phyloP scores from a whole-genome alignment of 2,113 vertebrate genomes.

The Prunella himalayana region DNA sequence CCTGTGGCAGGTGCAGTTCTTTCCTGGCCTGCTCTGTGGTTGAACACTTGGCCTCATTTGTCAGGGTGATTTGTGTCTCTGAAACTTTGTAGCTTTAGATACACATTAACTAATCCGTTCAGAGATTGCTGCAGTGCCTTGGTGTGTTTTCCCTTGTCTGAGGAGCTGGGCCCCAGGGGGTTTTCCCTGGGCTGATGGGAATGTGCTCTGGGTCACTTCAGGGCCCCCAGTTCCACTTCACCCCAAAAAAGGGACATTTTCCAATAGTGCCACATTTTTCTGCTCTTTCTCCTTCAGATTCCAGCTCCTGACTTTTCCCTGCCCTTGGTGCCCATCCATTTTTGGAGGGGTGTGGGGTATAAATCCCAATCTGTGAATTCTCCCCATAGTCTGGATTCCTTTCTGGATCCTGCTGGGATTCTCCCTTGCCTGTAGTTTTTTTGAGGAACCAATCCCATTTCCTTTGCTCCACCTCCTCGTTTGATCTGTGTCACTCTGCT shows the following conservation, averaged over 20 bases:
- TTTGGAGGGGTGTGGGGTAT: not conserved
- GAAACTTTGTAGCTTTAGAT: not conserved
- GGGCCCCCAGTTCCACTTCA: not conserved
- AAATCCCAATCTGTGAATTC: not conserved
- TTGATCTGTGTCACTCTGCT: not conserved
- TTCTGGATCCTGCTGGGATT: not conserved
- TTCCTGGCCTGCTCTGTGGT: not conserved
- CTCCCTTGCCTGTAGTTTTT: not conserved
- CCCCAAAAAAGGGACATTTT: not conserved
- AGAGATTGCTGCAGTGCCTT: fast-evolving
- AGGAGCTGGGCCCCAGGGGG: fast-evolving
- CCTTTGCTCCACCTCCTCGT: not conserved
- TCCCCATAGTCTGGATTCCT: not conserved
- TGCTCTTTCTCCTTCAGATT: not conserved
- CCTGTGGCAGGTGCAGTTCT: not conserved
- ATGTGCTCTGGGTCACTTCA: not conserved
- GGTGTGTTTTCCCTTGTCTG: not conserved
- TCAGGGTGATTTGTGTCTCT: not conserved
- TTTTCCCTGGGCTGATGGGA: not conserved
- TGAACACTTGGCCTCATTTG: fast-evolving
- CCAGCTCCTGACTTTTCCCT: not conserved
- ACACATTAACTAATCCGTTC: not conserved
- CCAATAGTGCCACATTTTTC: fast-evolving
- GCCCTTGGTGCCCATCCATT: fast-evolving
- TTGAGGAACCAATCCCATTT: not conserved